phyloP scores from a whole-genome alignment of 2,888 invertebrate genomes.

The Emmelina monodactyla region DNA sequence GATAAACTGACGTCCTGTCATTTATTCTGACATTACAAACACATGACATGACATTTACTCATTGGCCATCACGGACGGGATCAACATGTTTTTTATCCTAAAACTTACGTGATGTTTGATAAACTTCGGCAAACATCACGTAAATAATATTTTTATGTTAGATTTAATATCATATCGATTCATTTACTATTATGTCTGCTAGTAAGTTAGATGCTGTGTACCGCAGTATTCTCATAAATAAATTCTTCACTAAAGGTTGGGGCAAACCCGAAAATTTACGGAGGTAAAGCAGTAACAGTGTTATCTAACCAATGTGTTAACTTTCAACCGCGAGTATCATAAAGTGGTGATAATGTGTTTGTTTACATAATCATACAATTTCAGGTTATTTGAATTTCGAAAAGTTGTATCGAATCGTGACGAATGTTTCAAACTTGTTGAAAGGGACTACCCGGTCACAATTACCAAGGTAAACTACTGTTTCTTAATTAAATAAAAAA shows the following conservation, averaged over 20 bases:
- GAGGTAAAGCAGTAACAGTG: no score
- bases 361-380: slow-evolving; percentile 22
- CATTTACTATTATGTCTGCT: slow-evolving; percentile 64
- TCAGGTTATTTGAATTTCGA: slow-evolving; percentile 89
- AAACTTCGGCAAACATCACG: background rate
- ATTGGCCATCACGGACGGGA: no score
- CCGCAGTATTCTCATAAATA: slow-evolving; percentile 84
- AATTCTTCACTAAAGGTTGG: slow-evolving; percentile 97
- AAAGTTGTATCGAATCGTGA: slow-evolving; percentile 86
- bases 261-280: slow-evolving; percentile 90
- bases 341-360: no score
- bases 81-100: no score
- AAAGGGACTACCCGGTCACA: slow-evolving; percentile 82
- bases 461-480: slow-evolving; percentile 89
- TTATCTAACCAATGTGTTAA: no score
- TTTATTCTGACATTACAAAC: no score
- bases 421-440: slow-evolving; percentile 81
- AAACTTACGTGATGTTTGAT: no score
- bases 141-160: background rate
- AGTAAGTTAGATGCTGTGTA: slow-evolving; percentile 81
- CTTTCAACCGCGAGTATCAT: background rate
- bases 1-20: no score
- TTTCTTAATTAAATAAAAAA: no score
- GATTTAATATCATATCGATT: background rate
- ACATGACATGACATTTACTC: no score